Evolutionary conservation across 1,140 invertebrate genomes (phyloP).

Genomic region (Calycopis cecrops): DNA sequence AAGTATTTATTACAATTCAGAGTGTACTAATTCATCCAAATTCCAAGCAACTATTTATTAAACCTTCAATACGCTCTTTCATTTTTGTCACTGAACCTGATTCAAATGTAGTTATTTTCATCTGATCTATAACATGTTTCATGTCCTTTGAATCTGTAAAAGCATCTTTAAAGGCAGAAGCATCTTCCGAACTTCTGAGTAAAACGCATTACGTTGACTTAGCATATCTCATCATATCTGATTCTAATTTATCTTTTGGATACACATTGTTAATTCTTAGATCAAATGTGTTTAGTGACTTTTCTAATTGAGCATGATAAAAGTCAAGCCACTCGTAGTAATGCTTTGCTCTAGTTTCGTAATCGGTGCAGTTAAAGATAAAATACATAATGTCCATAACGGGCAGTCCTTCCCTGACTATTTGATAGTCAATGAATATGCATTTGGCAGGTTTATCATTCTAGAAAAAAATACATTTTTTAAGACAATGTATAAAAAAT

Average conservation of each 20-base stretch:
- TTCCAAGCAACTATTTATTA: conserved; percentile 15
- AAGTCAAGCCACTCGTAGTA: not conserved
- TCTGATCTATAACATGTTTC: not conserved
- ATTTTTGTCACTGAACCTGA: not conserved
- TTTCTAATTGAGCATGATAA: not conserved
- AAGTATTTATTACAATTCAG: too few relatives aligned
- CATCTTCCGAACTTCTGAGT: not conserved
- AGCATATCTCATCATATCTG: conserved; percentile 29
- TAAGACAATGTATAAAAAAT: too few relatives aligned
- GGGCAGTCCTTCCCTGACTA: not conserved
- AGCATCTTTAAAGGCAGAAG: not conserved
- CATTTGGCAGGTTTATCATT: not conserved
- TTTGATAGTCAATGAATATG: not conserved
- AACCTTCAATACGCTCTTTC: conserved; percentile 9
- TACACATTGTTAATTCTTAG: conserved; percentile 25
- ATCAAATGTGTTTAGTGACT: conserved; percentile 13
- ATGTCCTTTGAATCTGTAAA: not conserved
- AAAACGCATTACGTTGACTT: not conserved
- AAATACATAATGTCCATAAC: not conserved
- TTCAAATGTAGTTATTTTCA: not conserved
- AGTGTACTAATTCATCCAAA: not conserved
- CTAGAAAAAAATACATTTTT: not conserved
- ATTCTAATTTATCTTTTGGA: conserved; percentile 28
- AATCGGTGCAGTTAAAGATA: not conserved
- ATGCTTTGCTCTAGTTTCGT: not conserved